Base-by-base conservation (phyloP, 2,888 invertebrate species). In the Morpho helenor region DNA sequence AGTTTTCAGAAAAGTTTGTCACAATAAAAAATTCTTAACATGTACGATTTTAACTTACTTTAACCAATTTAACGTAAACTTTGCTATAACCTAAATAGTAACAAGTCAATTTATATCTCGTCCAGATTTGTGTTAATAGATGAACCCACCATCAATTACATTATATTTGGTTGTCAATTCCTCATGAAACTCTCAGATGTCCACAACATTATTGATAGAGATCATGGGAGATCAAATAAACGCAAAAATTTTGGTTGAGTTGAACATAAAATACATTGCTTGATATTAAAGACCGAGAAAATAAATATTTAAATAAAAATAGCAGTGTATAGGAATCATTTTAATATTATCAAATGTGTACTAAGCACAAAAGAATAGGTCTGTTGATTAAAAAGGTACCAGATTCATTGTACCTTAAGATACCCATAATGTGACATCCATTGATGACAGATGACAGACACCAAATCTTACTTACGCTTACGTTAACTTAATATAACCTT, bases 391-490 rank as follows among this genome's bases (percentile, higher is more conserved):
- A 73, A 80, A 80, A 73, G 68, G 70, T 65, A 59, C 66, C 73
- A 65, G 67, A 60, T 66, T 69, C 67, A 72, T 77, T 77, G 71
- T 74, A 59, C 66, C 67, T 67, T 68, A 79, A 80, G 79, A 74
- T 73, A 72, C 67, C 52, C 67, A 61, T 84, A 84, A 86, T 84
- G 79, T 83, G 87, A 86, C 87, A 85, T 75, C 78, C 81, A 71
- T 83, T 72, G 83, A 87, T 85, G 85, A 87, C 84, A 83, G 82
- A 87, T 84, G 82, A 84, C 77, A 67, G 55, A 65, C 52, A 54
- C 66, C 61, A 65, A 52, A 52, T 62, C 48, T 61, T 40, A 54
- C 48, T 43, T 50, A n/a, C 10, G 7, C 49, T 10, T 43, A 16
- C 9, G 8, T n/a, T 31, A 47, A 57, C 7, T 9, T 7, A 71